Evolutionary conservation across 2,888 invertebrate genomes (phyloP), one percentile per base, ranked within the genome.

Genomic region (Sphaerophoria rueppellii): DNA sequence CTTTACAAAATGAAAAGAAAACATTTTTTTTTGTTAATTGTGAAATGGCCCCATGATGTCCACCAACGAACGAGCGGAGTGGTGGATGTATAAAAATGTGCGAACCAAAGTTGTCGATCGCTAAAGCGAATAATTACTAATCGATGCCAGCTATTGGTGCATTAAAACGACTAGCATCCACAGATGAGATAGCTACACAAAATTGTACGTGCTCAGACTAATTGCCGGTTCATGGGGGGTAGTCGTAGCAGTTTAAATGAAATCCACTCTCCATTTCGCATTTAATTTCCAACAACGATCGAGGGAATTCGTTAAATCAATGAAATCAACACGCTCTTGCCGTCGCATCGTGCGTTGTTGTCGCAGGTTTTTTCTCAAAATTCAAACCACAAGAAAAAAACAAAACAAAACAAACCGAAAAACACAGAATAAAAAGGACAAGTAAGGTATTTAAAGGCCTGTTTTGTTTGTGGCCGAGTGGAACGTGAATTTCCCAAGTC

Each of bases 91-190:
- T 24, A 24, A 34, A 60, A 60, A 60, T 60, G 58, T 67, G 43
- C 71, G 55, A 40, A 32, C 76, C 83, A 76, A 63, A 85, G 75
- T 76, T 65, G 73, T 65, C 9, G 43, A 76, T 58, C 67, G 65
- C 65, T 24, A 65, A 82, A 87, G 87, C 86, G 86, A 82, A 82
- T 87, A 87, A 87, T 87, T 88, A 82, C 86, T 77, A 87, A 87
- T 86, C 87, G 76, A 77, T 63, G 70, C 43, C 69, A 82, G 71
- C 71, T 75, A 67, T 70, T 40, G 40, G 40, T 40, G 9, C 9
- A n/a, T 14, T 2, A 9, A 35, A n/a, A 9, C 7, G 14, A 4
- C 6, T 46, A 46, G 16, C 40, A 61, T 57, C 55, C 35, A 24
- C 48, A 48, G 35, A 50, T n/a, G 50, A 76, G 54, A 72, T 50